Conservation (phyloP, 2,888 invertebrate genomes). For the Brachyopa scutellaris region DNA sequence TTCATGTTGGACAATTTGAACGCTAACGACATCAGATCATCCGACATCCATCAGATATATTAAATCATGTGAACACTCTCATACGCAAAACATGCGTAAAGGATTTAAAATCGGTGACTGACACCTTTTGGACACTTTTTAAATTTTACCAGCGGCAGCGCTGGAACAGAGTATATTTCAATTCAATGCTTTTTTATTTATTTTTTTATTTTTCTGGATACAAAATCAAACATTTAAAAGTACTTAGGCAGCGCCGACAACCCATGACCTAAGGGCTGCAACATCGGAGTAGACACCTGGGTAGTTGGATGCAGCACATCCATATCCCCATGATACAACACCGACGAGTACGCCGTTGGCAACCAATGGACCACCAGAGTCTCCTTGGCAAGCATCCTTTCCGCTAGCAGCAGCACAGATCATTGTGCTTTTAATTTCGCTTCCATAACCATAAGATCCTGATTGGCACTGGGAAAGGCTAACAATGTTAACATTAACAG, state of each 20-base stretch:
- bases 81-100: no score
- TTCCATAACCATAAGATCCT: conserved; percentile 80
- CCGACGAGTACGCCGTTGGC: conserved; percentile 62
- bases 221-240: not conserved
- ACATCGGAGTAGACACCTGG: conserved; percentile 78
- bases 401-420: conserved; percentile 75
- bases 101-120: no score
- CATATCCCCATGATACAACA: no score
- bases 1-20: no score
- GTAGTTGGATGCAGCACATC: conserved; percentile 73
- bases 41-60: no score
- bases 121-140: no score
- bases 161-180: no score
- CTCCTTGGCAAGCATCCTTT: no score
- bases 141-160: no score
- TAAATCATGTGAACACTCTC: no score
- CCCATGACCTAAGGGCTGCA: conserved; percentile 64
- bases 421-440: conserved; percentile 73
- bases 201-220: conserved; percentile 1
- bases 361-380: conserved; percentile 78
- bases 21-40: no score
- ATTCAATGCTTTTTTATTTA: not conserved
- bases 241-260: conserved; percentile 15
- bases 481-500: conserved; percentile 81
- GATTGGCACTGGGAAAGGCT: conserved; percentile 82